A percentile compares a stretch with the other conserved stretches of the same genome.
These are phyloP conservation scores for Strongylocentrotus purpuratus DNA, from an alignment of 35 echinoderm and acorn worm species.

Conservation along the genomic window DNA sequence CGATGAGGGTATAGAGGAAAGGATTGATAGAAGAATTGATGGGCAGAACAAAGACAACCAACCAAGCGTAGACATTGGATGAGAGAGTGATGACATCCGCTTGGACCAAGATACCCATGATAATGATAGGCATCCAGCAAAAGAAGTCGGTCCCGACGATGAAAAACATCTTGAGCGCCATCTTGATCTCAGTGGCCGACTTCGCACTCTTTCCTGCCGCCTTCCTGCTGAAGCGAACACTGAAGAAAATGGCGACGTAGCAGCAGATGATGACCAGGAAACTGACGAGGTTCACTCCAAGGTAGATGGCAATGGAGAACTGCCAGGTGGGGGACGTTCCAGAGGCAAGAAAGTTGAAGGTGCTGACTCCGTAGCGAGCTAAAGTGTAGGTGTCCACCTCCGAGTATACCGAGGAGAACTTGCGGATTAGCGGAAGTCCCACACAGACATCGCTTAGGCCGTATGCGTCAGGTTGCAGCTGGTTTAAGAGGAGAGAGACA, in stretches of 20 bases:
- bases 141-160: slow-evolving; percentile 82
- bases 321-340: slow-evolving; percentile 52
- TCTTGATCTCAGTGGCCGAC: slow-evolving; percentile 60
- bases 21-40: slow-evolving; percentile 93
- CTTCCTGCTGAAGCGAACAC: slow-evolving; percentile 49
- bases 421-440: slow-evolving; percentile 30
- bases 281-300: slow-evolving; percentile 66
- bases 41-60: slow-evolving; percentile 77
- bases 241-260: slow-evolving; percentile 66
- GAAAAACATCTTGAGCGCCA: slow-evolving; percentile 76
- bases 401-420: slow-evolving; percentile 44
- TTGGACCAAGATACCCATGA: slow-evolving; percentile 69
- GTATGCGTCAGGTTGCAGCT: background rate
- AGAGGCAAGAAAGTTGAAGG: slow-evolving; percentile 20
- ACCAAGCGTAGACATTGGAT: slow-evolving; percentile 72
- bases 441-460: slow-evolving; percentile 48
- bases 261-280: slow-evolving; percentile 56
- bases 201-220: slow-evolving; percentile 36
- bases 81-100: slow-evolving; percentile 51
- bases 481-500: slow-evolving; percentile 34
- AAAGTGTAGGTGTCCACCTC: background rate
- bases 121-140: slow-evolving; percentile 88
- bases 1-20: slow-evolving; percentile 66
- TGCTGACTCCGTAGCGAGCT: background rate
- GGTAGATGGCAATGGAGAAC: slow-evolving; percentile 65